Base-by-base conservation (phyloP, 2,797 vertebrate species). In the Dendrocincla fuliginosa region DNA sequence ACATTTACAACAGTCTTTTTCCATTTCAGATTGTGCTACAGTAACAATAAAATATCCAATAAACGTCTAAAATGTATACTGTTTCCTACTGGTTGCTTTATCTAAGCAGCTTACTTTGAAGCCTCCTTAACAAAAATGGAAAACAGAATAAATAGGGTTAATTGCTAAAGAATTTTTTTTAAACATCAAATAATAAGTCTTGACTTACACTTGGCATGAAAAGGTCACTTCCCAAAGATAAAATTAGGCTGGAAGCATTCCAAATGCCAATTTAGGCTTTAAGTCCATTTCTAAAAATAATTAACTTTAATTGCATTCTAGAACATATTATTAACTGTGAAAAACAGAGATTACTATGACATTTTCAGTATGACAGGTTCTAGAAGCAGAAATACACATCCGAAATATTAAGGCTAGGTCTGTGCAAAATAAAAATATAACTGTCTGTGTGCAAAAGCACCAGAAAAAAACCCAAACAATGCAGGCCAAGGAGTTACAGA, bases 241-340 rank as follows among this genome's bases (percentile, higher is more conserved):
- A 94, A 92, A 92, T 80, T 65, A 83, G 42, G 46, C 46, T 91
- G 81, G 79, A 92, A 85, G 69, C 46, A 46, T 80, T 89, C 84
- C 53, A 87, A 64, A 89, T 37, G 33, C 60, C 78, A 84, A 83
- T 85, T 80, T 64, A 80, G 39, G n/a, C 39, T 81, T 87, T 46
- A 89, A 64, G 37, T 74, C 47, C 18, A 80, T 71, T 87, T 96
- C 88, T 83, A 94, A 94, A 94, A 92, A 94, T 90, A 92, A 89
- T 77, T 73, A 92, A 60, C 37, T 87, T 87, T 56, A 74, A 87
- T 65, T 85, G 50, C 27, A 50, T 75, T 80, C 69, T 71, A 69
- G 76, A 84, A 70, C 20, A 28, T 53, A 87, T 47, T 60, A 89
- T 68, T 95, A 90, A 68, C 57, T 52, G 64, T 60, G 42, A 94